Evolutionary conservation across 2,113 vertebrate genomes (phyloP), one percentile per base, ranked within the genome.

Genomic region (Candoia aspera): DNA sequence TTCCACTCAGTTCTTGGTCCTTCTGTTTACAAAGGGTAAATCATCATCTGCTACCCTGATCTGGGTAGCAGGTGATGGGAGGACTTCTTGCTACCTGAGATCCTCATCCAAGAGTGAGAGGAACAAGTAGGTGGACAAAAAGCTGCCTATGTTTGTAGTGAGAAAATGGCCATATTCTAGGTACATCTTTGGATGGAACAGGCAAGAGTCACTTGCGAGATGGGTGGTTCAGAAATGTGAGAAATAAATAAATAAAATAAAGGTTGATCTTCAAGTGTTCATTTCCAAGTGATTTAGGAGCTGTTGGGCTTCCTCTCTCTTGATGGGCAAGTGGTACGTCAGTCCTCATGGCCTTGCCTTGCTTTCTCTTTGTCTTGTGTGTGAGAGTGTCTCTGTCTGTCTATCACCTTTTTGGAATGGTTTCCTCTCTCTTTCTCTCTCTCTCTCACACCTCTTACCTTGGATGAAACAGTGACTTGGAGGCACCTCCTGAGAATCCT

Each of bases 381-480:
- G 68, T 9, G 64, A 62, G 21, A 84, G n/a, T 92, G 12, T 97
- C 29, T 95, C 93, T 91, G 84, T 94, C 90, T 97, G 5, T 91
- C 94, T 54, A 92, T 95, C 96, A 95, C 95, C 94, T 95, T 92
- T 95, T 94, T 96, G 95, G 96, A 94, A 96, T 95, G 96, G 96
- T 95, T 95, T 95, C 94, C 91, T 97, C 21, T 96, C 90, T 92
- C 49, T 91, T 23, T 64, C 87, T 87, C n/a, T 46, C 37, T 62
- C 68, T 90, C 94, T 92, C 90, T 92, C 94, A 97, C 95, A 97
- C 96, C 94, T 92, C 97, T 97, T 92, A 95, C 95, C 96, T 93
- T 98, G 98, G 98, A 98, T 96, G 97, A 97, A 98, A 97, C 98
- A 98, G 98, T 97, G 98, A 98, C 97, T 98, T 99, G 98, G 98